Base-by-base conservation (phyloP, 2,113 vertebrate species). In the Perca fluviatilis region DNA sequence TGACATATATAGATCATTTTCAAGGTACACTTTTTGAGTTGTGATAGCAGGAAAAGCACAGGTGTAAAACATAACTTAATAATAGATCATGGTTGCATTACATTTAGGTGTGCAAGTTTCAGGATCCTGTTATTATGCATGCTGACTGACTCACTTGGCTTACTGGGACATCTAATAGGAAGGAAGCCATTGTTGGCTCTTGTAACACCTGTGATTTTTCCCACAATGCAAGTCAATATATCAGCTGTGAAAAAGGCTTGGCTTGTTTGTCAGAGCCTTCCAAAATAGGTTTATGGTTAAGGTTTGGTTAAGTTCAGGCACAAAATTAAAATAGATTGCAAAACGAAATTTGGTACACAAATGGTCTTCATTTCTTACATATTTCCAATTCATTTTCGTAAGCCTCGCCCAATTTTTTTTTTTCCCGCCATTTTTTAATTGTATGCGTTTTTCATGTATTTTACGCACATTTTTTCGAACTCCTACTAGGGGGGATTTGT, bases 1-100 rank as follows among this genome's bases (percentile, higher is more conserved):
- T 30, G 36, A 57, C 2, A 0, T 66, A 13, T 18, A 2, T 4
- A 23, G 36, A 67, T 21, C 11, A 11, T 11, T 49, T 36, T 33
- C 40, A 61, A 5, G 0, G 11, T 56, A 60, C n/a, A 51, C 74
- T 58, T 33, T 60, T 43, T 30, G 12, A 33, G 13, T n/a, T 47
- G 23, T 54, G 49, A 36, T 25, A 65, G n/a, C 63, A 74, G 21
- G 27, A 56, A 40, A 76, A 56, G 11, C 19, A 33, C 25, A 76
- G 12, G 13, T 67, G 62, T 57, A 5, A 5, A 49, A 14, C 15
- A 40, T 23, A 23, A 63, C 56, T 33, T 33, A 23, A 36, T 50
- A 30, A 30, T 49, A 33, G 16, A 36, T 61, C 43, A 11, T 33
- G 21, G 19, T 8, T 51, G 62, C 50, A 46, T 57, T n/a, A 5